These are phyloP conservation scores for Tryphoninae sp. DNA, from an alignment of 2,888 invertebrate species.

Conservation along the genomic window DNA sequence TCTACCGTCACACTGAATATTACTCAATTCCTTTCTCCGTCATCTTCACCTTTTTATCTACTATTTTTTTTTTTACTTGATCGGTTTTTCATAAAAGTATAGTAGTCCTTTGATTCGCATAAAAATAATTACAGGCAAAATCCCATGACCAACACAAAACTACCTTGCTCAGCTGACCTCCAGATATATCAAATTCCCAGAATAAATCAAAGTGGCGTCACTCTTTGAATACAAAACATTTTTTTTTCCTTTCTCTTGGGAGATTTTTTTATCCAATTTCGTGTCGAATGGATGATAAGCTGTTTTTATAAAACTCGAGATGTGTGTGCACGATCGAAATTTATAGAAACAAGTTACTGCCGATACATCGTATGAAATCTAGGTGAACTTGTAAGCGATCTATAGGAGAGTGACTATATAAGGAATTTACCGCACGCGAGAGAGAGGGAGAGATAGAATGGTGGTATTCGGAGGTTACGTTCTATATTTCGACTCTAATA, in stretches of 20 bases:
- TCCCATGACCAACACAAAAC: too few species aligned
- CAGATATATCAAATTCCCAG: too few species aligned
- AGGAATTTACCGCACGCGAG: background rate
- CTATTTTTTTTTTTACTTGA: background rate
- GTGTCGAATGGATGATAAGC: too few species aligned
- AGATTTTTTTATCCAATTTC: too few species aligned
- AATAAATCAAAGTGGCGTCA: too few species aligned
- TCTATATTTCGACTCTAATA: conserved; percentile 28
- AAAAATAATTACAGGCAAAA: background rate
- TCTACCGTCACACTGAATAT: conserved; percentile 36
- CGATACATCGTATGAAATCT: conserved; percentile 47
- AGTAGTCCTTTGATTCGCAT: background rate
- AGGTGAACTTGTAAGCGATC: conserved; percentile 42
- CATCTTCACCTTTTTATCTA: conserved; percentile 16
- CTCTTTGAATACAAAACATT: too few species aligned
- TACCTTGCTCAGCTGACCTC: too few species aligned
- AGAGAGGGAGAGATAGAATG: conserved; percentile 22
- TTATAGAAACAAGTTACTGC: background rate
- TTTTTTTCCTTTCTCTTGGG: too few species aligned
- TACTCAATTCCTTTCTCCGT: conserved; percentile 9
- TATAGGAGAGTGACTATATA: conserved; percentile 14
- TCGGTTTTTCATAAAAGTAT: background rate
- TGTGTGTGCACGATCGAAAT: too few species aligned
- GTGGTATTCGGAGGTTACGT: background rate
- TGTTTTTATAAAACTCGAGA: too few species aligned